Conservation (phyloP, 2,888 invertebrate genomes). For the Drosophila fungiperda region DNA sequence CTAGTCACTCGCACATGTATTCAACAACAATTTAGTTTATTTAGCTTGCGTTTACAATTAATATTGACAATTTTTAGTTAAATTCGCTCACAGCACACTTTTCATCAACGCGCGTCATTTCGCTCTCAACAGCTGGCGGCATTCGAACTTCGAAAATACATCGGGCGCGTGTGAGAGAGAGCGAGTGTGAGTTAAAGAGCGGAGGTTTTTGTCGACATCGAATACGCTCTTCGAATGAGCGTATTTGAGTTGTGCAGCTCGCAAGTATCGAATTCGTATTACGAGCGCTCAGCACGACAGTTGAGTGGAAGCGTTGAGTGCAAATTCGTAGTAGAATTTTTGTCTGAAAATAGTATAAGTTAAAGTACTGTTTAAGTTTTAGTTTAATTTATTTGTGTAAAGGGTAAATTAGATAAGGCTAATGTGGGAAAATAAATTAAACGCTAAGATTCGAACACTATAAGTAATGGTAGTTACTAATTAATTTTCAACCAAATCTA, state of each 20-base stretch:
- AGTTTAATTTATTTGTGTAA: background rate
- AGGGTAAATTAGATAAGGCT: background rate
- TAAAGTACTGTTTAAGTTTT: background rate
- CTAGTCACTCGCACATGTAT: background rate
- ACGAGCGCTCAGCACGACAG: background rate
- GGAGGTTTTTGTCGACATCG: background rate
- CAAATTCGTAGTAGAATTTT: background rate
- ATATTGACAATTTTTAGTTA: constrained; percentile 1
- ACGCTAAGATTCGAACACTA: background rate
- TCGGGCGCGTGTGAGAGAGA: background rate
- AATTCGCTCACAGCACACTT: constrained; percentile 53
- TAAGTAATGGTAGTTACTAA: background rate
- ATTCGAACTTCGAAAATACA: constrained; percentile 52
- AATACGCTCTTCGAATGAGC: constrained; percentile 1
- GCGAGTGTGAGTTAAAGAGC: constrained; percentile 15
- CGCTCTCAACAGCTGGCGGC: constrained; percentile 39
- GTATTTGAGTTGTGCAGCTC: background rate
- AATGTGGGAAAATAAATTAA: background rate
- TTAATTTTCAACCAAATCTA: background rate
- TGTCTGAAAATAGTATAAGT: background rate
- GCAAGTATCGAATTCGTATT: background rate
- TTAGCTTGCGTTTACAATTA: background rate
- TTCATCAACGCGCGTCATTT: constrained; percentile 45
- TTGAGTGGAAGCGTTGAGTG: constrained; percentile 14
- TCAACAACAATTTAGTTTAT: background rate